Percentiles rank a stretch among this genome's conserved stretches.
Conservation (phyloP, 1,140 invertebrate genomes). For the Lanistes nyassanus region DNA sequence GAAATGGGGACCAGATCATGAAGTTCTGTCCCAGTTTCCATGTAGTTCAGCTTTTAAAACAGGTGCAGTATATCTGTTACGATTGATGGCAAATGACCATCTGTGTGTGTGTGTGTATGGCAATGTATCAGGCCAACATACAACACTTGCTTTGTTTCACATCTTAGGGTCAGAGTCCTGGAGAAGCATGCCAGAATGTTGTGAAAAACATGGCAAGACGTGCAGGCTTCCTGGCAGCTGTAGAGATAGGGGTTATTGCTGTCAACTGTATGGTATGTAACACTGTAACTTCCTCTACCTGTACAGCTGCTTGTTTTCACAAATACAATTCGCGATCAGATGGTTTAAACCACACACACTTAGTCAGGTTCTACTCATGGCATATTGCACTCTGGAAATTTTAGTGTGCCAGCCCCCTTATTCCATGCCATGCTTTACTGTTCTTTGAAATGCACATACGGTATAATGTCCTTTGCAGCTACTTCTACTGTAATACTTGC, state of each 20-base stretch:
- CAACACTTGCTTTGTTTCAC: neutral
- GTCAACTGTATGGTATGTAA: conserved; percentile 36
- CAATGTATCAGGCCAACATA: neutral
- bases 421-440: too few species aligned
- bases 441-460: too few species aligned
- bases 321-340: neutral
- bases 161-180: conserved; percentile 34
- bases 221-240: neutral
- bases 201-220: conserved; percentile 30
- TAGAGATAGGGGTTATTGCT: conserved; percentile 47
- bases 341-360: neutral
- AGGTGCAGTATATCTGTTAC: conserved; percentile 26
- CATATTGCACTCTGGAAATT: neutral
- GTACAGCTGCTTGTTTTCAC: too few species aligned
- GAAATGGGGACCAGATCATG: conserved; percentile 96
- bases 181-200: conserved; percentile 34
- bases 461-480: too few species aligned
- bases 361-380: neutral
- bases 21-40: conserved; percentile 78
- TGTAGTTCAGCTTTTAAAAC: conserved; percentile 42
- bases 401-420: too few species aligned
- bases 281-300: neutral
- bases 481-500: too few species aligned
- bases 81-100: neutral
- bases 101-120: neutral